A percentile compares a stretch with the other conserved stretches of the same genome.
phyloP scores from a whole-genome alignment of 2,797 vertebrate genomes.

The Tauraco hartlaubi region DNA sequence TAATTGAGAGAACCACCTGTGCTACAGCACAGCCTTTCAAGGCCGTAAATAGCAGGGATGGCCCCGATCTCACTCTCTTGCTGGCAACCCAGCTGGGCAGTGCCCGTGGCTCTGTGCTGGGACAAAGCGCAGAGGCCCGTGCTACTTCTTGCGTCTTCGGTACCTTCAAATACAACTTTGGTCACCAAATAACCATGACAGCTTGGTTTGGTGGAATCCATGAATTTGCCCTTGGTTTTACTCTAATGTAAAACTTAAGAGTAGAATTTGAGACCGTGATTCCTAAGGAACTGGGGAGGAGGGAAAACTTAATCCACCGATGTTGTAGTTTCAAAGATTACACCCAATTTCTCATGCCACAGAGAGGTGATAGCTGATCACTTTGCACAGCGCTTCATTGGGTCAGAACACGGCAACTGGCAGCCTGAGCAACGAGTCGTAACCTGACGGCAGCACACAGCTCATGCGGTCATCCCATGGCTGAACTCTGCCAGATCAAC shows the following conservation, averaged over 20 bases:
- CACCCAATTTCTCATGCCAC: background rate
- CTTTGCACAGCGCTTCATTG: background rate
- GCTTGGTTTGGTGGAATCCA: background rate
- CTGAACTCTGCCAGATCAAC: background rate
- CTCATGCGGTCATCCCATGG: background rate
- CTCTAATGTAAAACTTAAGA: background rate
- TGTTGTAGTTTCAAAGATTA: background rate
- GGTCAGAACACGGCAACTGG: background rate
- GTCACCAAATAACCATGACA: background rate
- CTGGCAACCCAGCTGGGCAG: background rate
- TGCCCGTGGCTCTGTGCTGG: background rate
- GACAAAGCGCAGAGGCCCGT: background rate
- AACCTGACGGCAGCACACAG: background rate
- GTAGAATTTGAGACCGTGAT: background rate
- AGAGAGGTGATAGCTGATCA: background rate
- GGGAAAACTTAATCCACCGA: background rate
- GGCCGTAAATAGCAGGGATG: fast-evolving
- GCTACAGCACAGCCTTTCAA: background rate
- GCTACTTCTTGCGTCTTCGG: background rate
- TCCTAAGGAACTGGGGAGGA: background rate
- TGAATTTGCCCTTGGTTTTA: background rate
- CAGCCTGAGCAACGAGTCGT: background rate
- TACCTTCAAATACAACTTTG: background rate
- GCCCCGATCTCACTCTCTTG: background rate
- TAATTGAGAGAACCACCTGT: background rate